Base-by-base conservation (phyloP, 2,113 vertebrate genomes). In the Etia nguti region DNA sequence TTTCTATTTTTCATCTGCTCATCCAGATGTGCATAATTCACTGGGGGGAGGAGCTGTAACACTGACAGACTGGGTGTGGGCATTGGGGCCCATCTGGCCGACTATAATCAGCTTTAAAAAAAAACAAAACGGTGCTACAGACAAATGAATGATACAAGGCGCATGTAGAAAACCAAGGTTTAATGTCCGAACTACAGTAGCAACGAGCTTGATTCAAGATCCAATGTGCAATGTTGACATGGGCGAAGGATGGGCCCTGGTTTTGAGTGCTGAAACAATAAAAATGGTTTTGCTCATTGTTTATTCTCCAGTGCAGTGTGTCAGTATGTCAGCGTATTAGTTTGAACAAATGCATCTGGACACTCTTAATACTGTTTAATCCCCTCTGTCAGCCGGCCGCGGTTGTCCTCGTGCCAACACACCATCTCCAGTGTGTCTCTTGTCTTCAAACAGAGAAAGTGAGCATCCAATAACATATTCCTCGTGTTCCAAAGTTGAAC, bases 331-430 rank as follows among this genome's bases (percentile, higher is more conserved):
- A 26, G 83, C 38, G 84, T 68, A 92, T 91, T 87, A 82, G 87
- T 86, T 62, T 88, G 86, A 91, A 81, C 26, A 41, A 91, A 90
- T 93, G 92, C 95, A 96, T 95, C 96, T 96, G 95, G 90, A 94
- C 88, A 56, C 92, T 92, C 90, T 91, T 96, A 95, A 96, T 95
- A 65, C 95, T 60, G 82, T 90, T 93, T 96, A 96, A 96, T 96
- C 95, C 94, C 65, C 62, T 81, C 90, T 88, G 86, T 93, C 90
- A 90, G 54, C 60, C 31, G 13, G 80, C 81, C 87, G 89, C 80
- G 83, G 85, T 82, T 90, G 84, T 86, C 81, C 88, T 90, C 81
- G 55, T 68, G 80, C 91, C 88, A 90, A 82, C 60, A 36, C 57
- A 92, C 54, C 12, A 75, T 85, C 73, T 80, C 85, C 70, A 82